Evolutionary conservation across 2,113 vertebrate species (phyloP).

Genomic region (Anhinga rufa): DNA sequence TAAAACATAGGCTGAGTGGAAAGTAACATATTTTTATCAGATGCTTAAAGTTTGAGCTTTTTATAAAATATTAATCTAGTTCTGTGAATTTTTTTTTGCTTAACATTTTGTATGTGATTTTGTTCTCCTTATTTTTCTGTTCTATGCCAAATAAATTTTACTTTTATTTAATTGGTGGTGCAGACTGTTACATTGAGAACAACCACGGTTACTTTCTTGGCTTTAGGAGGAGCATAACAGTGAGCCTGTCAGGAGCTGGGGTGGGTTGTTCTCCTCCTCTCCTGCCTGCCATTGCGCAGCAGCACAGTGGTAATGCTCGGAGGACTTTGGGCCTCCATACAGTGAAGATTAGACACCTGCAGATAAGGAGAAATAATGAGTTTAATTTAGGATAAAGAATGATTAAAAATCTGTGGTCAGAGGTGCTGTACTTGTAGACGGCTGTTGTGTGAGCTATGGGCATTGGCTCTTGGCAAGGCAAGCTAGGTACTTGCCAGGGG

Average conservation of each 20-base stretch:
- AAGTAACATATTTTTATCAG: background rate
- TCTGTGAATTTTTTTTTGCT: slow-evolving; percentile 41
- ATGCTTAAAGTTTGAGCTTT: slow-evolving; percentile 35
- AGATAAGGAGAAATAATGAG: background rate
- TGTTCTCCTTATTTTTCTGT: slow-evolving; percentile 33
- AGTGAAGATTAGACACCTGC: background rate
- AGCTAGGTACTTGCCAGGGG: background rate
- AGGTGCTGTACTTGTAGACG: background rate
- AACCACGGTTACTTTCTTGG: background rate
- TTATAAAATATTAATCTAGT: slow-evolving; percentile 23
- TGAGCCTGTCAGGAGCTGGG: background rate
- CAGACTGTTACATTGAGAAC: background rate
- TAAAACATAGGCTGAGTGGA: background rate
- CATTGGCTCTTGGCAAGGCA: background rate
- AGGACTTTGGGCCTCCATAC: background rate
- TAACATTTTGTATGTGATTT: slow-evolving; percentile 39
- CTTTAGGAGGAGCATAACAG: background rate
- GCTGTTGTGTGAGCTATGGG: background rate
- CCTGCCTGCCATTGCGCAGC: background rate
- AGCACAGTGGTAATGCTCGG: background rate
- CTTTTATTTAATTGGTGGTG: slow-evolving; percentile 47
- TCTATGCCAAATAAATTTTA: slow-evolving; percentile 57
- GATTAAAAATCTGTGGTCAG: background rate
- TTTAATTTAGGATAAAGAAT: background rate
- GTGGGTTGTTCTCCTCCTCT: background rate